Evolutionary conservation across 1,140 invertebrate species (phyloP).

Genomic region (Atta texana): DNA sequence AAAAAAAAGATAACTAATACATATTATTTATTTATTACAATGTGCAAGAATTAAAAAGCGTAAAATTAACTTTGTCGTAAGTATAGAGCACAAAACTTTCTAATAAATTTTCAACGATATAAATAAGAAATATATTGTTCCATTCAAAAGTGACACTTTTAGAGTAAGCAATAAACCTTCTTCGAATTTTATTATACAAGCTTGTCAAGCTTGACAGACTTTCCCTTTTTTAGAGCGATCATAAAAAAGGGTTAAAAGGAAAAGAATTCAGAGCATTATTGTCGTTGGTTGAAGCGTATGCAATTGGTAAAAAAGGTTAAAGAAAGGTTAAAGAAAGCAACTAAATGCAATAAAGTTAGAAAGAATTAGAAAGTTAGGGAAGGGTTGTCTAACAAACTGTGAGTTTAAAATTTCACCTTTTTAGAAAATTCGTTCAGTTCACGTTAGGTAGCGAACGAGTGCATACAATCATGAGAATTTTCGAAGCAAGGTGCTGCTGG

Average conservation of each 20-base stretch:
- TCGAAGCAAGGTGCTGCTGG: not conserved
- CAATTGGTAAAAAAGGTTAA: conserved; percentile 75
- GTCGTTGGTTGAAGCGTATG: not conserved
- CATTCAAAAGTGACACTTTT: conserved; percentile 19
- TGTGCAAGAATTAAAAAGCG: not conserved
- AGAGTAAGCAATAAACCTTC: conserved; percentile 5
- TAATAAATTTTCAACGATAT: conserved; percentile 50
- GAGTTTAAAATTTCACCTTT: conserved; percentile 79
- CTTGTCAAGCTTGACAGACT: conserved; percentile 71
- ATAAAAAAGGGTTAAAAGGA: conserved; percentile 81
- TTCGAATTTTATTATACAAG: conserved; percentile 69
- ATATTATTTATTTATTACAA: not conserved
- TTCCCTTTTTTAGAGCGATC: conserved; percentile 77
- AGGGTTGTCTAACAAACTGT: conserved; percentile 75
- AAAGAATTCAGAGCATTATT: not conserved
- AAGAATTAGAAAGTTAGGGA: conserved; percentile 81
- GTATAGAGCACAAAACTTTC: conserved; percentile 15
- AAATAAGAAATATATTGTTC: conserved; percentile 51
- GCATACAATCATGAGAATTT: conserved; percentile 32
- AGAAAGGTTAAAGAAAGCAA: conserved; percentile 81
- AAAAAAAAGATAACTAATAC: not conserved
- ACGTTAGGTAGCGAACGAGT: conserved; percentile 63
- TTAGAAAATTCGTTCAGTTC: conserved; percentile 72
- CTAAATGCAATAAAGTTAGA: conserved; percentile 67
- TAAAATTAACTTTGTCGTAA: conserved; percentile 10